Conservation (phyloP, 2,113 vertebrate genomes). For the Microcebus murinus region DNA sequence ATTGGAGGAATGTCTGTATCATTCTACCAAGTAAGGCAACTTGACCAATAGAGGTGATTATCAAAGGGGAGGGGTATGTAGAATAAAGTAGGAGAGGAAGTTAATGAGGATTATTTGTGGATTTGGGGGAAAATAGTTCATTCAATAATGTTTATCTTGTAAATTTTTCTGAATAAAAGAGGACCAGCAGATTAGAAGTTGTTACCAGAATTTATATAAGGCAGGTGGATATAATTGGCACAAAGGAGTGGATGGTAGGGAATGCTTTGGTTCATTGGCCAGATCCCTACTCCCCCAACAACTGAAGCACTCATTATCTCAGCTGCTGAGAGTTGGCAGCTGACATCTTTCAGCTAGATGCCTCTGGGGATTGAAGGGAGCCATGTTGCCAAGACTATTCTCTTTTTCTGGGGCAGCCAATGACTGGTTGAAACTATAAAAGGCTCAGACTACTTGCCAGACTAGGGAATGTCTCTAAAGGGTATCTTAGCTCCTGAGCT, state of each 20-base stretch:
- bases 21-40: not conserved
- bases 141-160: not conserved
- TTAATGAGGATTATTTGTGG: not conserved
- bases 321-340: not conserved
- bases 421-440: not conserved
- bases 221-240: not conserved
- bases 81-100: not conserved
- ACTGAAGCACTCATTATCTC: not conserved
- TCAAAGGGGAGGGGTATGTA: not conserved
- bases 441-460: not conserved
- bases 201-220: not conserved
- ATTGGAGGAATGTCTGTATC: not conserved
- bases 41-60: not conserved
- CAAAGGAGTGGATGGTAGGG: not conserved
- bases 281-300: not conserved
- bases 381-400: no score
- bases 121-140: not conserved
- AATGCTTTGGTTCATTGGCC: not conserved
- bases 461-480: not conserved
- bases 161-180: not conserved
- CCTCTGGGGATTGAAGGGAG: not conserved
- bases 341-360: not conserved
- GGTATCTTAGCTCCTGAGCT: not conserved
- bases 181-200: not conserved
- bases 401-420: not conserved